Percentiles rank a stretch among this genome's conserved stretches.
These are phyloP conservation scores for Eumeta japonica DNA, from an alignment of 1,140 invertebrate genomes.

Conservation along the genomic window DNA sequence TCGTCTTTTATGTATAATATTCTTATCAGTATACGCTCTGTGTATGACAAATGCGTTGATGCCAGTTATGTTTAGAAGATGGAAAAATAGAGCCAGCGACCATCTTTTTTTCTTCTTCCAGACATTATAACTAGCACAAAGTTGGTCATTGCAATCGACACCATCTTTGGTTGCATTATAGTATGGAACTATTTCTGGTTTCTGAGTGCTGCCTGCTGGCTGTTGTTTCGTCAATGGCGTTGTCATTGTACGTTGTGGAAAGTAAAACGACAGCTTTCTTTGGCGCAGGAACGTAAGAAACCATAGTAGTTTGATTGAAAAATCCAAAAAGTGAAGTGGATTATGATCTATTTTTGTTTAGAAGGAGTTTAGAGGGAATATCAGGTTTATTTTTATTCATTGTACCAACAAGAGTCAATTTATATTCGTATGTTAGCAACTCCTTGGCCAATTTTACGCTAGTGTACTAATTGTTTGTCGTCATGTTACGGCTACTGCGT, in stretches of 20 bases:
- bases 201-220: constrained; percentile 9
- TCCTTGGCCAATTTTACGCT: too few relatives aligned
- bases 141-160: too few relatives aligned
- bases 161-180: constrained; percentile 28
- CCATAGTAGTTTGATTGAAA: constrained; percentile 17
- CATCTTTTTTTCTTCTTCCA: constrained; percentile 23
- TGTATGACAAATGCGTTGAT: too few relatives aligned
- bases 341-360: constrained; percentile 12
- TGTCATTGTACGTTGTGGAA: constrained; percentile 22
- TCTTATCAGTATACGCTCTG: constrained; percentile 8
- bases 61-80: constrained; percentile 11
- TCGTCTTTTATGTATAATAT: constrained; percentile 8
- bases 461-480: too few relatives aligned
- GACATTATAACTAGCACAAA: constrained; percentile 23
- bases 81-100: constrained; percentile 28
- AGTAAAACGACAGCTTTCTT: too few relatives aligned
- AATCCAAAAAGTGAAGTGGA: too few relatives aligned
- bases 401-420: constrained; percentile 15
- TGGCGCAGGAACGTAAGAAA: constrained; percentile 24
- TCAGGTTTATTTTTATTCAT: constrained; percentile 18
- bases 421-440: too few relatives aligned
- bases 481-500: constrained; percentile 14
- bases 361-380: constrained; percentile 16
- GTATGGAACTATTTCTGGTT: constrained; percentile 25
- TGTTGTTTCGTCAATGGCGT: constrained; percentile 16